Base-by-base conservation (phyloP, 2,113 vertebrate genomes). In the Salvelinus namaycush region DNA sequence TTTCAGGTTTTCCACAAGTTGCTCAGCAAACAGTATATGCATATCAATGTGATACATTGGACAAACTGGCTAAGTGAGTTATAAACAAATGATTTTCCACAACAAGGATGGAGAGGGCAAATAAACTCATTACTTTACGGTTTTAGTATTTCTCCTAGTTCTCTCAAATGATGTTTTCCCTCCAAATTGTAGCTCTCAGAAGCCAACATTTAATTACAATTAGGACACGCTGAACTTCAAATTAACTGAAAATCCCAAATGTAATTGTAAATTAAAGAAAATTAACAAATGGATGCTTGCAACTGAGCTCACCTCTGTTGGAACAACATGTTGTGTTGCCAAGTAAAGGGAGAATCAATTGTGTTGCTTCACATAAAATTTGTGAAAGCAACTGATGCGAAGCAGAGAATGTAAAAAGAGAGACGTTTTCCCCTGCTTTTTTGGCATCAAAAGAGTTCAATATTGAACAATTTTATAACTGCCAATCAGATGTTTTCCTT, bases 201-300 rank as follows among this genome's bases (percentile, higher is more conserved):
- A 71, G 44, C 9, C 44, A 39, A 75, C 74, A 81, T 68, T 76
- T 0, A 76, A 70, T 83, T 80, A 77, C 24, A 54, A 64, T 70
- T 74, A 64, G 76, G 66, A 69, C 72, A 73, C 6, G 48, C 54
- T 70, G 18, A 77, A 73, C 68, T 64, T 2, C 39, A 44, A 44
- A 44, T 14, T 68, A 27, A 70, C 70, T 13, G 27, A 44, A 44
- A 75, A 26, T 76, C 51, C 39, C 31, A 78, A 75, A 31, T 79
- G 27, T 78, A 59, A 81, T 68, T 68, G 81, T 44, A 78, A 80
- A 87, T 85, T 81, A 85, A 82, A 79, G 24, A 68, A 70, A 59
- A 73, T 66, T 74, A 69, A 27, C 39, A 72, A 79, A 79, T 71
- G 60, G 70, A 70, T 70, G 68, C 13, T 49, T 49, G n/a, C 68